These are phyloP conservation scores for Alouatta palliata DNA, from an alignment of 2,113 vertebrate genomes.

Conservation along the genomic window DNA sequence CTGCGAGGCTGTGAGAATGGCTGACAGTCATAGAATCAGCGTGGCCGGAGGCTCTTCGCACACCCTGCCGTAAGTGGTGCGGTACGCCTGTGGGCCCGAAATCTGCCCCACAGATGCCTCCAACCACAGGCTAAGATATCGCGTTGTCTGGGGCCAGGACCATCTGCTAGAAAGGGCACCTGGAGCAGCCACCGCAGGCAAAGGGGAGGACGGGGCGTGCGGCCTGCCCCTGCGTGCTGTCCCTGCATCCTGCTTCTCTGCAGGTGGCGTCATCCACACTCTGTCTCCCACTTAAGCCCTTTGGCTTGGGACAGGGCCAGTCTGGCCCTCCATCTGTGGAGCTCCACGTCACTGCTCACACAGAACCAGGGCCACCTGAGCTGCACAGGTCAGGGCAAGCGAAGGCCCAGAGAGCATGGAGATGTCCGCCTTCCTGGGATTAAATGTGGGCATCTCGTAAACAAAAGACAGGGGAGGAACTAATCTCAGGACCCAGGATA, in stretches of 20 bases:
- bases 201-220: rapidly evolving
- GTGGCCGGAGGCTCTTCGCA: rapidly evolving
- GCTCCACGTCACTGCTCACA: neutral
- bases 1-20: neutral
- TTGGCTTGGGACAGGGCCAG: neutral
- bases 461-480: neutral
- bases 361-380: neutral
- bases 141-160: neutral
- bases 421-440: neutral
- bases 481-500: neutral
- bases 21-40: rapidly evolving
- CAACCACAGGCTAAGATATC: neutral
- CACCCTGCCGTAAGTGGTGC: no score
- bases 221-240: neutral
- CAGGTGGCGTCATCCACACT: neutral
- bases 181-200: neutral
- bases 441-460: no score
- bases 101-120: neutral
- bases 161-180: rapidly evolving
- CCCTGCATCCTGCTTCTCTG: neutral
- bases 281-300: neutral
- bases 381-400: rapidly evolving
- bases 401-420: no score
- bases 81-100: rapidly evolving
- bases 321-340: neutral